Evolutionary conservation across 2,113 vertebrate genomes (phyloP).

Genomic region (Neogobius melanostomus): DNA sequence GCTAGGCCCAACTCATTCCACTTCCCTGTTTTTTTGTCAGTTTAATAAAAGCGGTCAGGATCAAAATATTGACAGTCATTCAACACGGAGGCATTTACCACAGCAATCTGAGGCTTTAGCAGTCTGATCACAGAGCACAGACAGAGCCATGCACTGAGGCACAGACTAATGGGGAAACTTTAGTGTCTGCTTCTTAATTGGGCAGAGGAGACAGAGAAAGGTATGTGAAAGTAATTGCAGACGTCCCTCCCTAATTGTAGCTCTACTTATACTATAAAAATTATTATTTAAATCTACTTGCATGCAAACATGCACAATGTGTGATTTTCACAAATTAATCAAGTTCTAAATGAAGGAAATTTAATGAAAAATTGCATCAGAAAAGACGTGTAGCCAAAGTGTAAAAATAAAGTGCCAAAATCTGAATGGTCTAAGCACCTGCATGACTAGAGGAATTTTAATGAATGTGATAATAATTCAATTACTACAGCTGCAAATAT

Average conservation of each 20-base stretch:
- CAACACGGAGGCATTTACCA: slow-evolving; percentile 23
- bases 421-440: slow-evolving; percentile 1
- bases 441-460: not conserved
- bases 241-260: slow-evolving; percentile 18
- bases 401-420: not conserved
- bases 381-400: too few species aligned
- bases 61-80: slow-evolving; percentile 29
- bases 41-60: slow-evolving; percentile 39
- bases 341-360: not conserved
- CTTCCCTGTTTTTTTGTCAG: slow-evolving; percentile 36
- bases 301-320: not conserved
- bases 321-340: not conserved
- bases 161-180: slow-evolving; percentile 54
- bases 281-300: too few species aligned
- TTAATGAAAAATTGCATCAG: too few species aligned
- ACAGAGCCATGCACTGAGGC: slow-evolving; percentile 53
- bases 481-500: not conserved
- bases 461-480: not conserved
- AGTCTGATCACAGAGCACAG: slow-evolving; percentile 46
- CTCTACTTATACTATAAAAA: not conserved
- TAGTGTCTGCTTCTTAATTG: slow-evolving; percentile 40
- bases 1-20: slow-evolving; percentile 21
- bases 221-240: slow-evolving; percentile 50
- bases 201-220: slow-evolving; percentile 13
- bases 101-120: slow-evolving; percentile 35